Base-by-base conservation (phyloP, 2,113 vertebrate species). In the Manacus vitellinus region DNA sequence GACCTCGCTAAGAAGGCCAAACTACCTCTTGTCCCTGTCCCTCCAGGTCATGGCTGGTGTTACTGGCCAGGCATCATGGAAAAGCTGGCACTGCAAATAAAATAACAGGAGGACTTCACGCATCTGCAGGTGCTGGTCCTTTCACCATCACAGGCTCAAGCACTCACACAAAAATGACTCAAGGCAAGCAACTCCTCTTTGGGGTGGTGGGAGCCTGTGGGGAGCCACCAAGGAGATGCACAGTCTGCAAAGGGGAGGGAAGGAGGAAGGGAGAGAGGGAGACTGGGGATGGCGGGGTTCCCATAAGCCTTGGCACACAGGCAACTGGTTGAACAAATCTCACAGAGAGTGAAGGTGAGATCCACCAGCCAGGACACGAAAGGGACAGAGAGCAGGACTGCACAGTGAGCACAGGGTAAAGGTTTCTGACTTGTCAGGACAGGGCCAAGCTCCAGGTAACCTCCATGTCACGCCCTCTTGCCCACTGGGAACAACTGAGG, bases 21-120 rank as follows among this genome's bases (percentile, higher is more conserved):
- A 79, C 89, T 97, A 94, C 71, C 92, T 96, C 94, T 93, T 85
- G 90, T 92, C 81, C 94, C 93, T 95, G 81, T 92, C 90, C 84
- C 54, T 96, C 65, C 85, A 73, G 79, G 94, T 92, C 97, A 97
- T 91, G 88, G 88, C 75, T 96, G 95, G 33, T 41, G 79, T 73
- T 81, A 92, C 65, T 84, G 93, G 87, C 86, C 88, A 95, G 92
- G 89, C 72, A 77, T 77, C 90, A 70, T 21, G 81, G 95, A 61
- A 92, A 91, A 95, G 94, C 83, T 89, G 95, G 73, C 87, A 30
- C 92, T 96, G 95, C 92, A 89, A 96, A 95, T 67, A 94, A 85
- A 96, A 96, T 31, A 96, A 96, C 44, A 94, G 75, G 49, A 94
- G 90, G 90, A 55, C 88, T 96, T 97, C 81, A 97, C 0, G 5